Percentiles rank a stretch among this genome's conserved stretches.
These are phyloP conservation scores for Denticeps clupeoides DNA, from an alignment of 2,797 vertebrate genomes.

Conservation along the genomic window DNA sequence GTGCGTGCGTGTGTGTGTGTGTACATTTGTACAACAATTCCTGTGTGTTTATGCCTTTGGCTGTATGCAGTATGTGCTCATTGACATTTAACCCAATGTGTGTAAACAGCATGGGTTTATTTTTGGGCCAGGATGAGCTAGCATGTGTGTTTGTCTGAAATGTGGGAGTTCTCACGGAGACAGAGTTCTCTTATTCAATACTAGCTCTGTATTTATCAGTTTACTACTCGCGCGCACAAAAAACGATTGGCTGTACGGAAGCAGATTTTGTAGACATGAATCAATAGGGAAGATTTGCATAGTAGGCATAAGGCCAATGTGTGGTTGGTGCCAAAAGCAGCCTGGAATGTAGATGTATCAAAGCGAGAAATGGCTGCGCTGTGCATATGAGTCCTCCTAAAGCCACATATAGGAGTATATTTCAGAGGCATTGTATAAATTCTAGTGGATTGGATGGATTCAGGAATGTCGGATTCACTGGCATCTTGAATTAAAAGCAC, in stretches of 20 bases:
- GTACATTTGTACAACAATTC: background rate
- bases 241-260: conserved; percentile 7
- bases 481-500: no score
- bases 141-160: background rate
- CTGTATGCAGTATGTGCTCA: conserved; percentile 1
- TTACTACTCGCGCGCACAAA: conserved; percentile 7
- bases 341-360: conserved; percentile 7
- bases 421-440: no score
- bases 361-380: conserved; percentile 5
- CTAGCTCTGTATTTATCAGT: conserved; percentile 6
- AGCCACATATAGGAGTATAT: no score
- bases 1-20: conserved; percentile 7
- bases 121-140: conserved; percentile 6
- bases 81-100: conserved; percentile 14
- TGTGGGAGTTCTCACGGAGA: background rate
- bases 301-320: conserved; percentile 11
- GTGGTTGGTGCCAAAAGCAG: conserved; percentile 8
- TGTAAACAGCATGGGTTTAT: background rate
- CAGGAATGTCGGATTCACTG: no score
- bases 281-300: conserved; percentile 16
- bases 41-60: background rate
- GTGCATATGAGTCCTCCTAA: conserved; percentile 1
- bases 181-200: background rate
- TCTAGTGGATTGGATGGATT: no score
- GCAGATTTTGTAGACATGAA: conserved; percentile 10